Percentiles rank a stretch among this genome's conserved stretches.
Evolutionary conservation across 2,888 invertebrate genomes (phyloP).

Genomic region (Macrophya annulata): DNA sequence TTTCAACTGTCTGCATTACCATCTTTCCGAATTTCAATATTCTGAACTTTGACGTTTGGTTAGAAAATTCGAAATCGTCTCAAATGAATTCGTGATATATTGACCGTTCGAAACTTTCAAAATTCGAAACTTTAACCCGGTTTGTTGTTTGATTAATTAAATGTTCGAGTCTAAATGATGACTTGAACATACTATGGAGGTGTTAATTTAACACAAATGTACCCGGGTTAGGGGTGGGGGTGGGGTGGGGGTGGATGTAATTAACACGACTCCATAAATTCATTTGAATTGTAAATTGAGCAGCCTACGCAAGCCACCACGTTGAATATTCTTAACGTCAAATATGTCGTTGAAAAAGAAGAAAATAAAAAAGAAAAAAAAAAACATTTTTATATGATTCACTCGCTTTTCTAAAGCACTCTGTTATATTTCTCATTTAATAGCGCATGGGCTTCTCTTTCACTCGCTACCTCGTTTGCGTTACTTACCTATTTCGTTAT

Average conservation of each 20-base stretch:
- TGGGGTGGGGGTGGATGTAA: neutral
- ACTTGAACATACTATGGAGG: neutral
- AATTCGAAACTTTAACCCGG: neutral
- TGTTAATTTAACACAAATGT: slow-evolving; percentile 27
- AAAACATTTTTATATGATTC: neutral
- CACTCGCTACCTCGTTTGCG: slow-evolving; percentile 8
- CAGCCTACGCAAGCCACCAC: neutral
- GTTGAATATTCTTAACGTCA: slow-evolving; percentile 36
- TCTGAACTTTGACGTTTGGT: too few species aligned
- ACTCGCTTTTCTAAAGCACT: slow-evolving; percentile 3
- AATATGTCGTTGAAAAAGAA: slow-evolving; percentile 26
- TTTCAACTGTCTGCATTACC: too few species aligned
- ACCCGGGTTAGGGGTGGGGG: neutral
- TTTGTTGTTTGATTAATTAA: neutral
- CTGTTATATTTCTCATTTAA: slow-evolving; percentile 24
- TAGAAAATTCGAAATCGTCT: too few species aligned
- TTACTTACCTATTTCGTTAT: slow-evolving; percentile 11
- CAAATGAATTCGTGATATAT: too few species aligned
- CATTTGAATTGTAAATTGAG: slow-evolving; percentile 34
- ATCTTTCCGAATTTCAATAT: too few species aligned
- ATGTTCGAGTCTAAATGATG: neutral
- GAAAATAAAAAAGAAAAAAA: neutral
- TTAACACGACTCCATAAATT: slow-evolving; percentile 17
- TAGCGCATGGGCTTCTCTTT: slow-evolving; percentile 16
- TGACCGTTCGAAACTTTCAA: too few species aligned